Conservation (phyloP, 2,113 vertebrate genomes). For the Mustelus asterias region DNA sequence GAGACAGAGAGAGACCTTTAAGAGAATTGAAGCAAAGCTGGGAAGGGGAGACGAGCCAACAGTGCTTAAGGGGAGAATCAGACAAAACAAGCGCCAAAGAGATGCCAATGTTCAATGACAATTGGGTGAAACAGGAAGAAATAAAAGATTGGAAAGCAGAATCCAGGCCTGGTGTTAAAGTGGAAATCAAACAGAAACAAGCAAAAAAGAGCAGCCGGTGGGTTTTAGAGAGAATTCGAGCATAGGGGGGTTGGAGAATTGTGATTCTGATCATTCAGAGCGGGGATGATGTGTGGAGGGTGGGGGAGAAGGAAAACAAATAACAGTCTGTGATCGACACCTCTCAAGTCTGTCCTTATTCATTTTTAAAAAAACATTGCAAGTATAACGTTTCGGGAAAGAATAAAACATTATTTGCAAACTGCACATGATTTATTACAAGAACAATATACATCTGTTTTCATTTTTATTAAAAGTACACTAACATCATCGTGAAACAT, state of each 20-base stretch:
- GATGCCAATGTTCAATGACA: background rate
- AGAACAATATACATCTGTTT: constrained; percentile 18
- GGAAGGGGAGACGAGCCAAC: background rate
- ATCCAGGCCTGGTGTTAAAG: background rate
- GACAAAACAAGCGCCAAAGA: background rate
- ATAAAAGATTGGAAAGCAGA: too few species aligned
- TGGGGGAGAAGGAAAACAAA: background rate
- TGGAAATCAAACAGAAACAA: background rate
- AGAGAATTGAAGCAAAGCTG: background rate
- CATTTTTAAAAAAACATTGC: background rate
- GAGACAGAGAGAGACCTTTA: background rate
- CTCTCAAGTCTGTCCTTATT: background rate
- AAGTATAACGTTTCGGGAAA: background rate
- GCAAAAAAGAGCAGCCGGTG: background rate
- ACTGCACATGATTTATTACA: constrained; percentile 22
- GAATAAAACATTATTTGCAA: constrained; percentile 28
- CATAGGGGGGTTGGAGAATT: background rate
- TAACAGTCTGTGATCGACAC: too few species aligned
- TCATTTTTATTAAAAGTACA: constrained; percentile 36
- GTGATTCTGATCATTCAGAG: background rate
- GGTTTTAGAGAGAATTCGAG: background rate
- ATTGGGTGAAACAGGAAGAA: background rate
- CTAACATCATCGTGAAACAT: constrained; percentile 9
- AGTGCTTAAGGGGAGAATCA: background rate
- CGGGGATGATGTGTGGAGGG: too few species aligned